Conservation (phyloP, 2,888 invertebrate species). For the Arge pagana region DNA sequence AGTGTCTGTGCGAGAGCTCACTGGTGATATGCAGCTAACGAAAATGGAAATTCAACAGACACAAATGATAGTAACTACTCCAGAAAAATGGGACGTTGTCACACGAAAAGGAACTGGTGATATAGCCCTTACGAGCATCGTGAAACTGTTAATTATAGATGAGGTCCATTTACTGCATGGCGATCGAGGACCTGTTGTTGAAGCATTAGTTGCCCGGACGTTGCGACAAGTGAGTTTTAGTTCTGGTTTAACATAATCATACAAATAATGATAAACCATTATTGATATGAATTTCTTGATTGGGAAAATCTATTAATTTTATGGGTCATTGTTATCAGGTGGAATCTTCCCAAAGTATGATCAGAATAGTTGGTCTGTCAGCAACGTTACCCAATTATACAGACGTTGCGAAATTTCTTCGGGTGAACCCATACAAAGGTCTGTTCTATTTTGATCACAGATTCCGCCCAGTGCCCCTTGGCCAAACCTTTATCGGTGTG, state of each 20-base stretch:
- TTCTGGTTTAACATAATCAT: too few relatives aligned
- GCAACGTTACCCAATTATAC: slow-evolving; percentile 97
- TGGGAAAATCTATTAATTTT: too few relatives aligned
- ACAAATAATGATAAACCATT: too few relatives aligned
- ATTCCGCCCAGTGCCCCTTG: slow-evolving; percentile 93
- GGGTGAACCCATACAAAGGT: slow-evolving; percentile 90
- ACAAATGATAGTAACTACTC: slow-evolving; percentile 97
- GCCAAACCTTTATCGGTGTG: slow-evolving; percentile 88
- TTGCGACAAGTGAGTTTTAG: slow-evolving; percentile 72
- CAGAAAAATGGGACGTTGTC: slow-evolving; percentile 99
- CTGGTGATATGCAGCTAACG: slow-evolving; percentile 97
- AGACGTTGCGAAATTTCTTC: slow-evolving; percentile 92
- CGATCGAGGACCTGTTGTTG: slow-evolving; percentile 96
- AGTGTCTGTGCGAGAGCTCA: slow-evolving; percentile 87
- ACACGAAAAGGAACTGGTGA: slow-evolving; percentile 93
- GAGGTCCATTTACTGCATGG: slow-evolving; percentile 97
- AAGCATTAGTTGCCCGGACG: slow-evolving; percentile 94
- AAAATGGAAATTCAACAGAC: slow-evolving; percentile 93
- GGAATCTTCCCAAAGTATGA: slow-evolving; percentile 90
- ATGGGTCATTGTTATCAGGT: slow-evolving; percentile 63
- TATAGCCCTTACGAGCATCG: slow-evolving; percentile 85
- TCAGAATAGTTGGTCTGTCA: slow-evolving; percentile 94
- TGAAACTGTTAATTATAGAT: slow-evolving; percentile 93
- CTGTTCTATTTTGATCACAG: slow-evolving; percentile 93
- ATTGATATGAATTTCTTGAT: too few relatives aligned